Evolutionary conservation across 1,140 invertebrate species (phyloP), one percentile per base, ranked within the genome.

Genomic region (Aphidius gifuensis): DNA sequence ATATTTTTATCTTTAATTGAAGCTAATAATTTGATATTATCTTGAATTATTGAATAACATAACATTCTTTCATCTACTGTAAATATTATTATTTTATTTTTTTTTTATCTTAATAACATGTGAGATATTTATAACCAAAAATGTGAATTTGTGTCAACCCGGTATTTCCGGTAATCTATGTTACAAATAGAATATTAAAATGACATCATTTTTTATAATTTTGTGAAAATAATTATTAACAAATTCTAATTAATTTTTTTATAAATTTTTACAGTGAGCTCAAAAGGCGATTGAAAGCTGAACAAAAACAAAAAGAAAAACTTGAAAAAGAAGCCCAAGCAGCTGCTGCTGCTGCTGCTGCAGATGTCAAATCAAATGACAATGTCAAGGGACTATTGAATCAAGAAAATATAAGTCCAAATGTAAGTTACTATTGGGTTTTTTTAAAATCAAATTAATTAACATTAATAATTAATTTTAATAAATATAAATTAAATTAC

Each of bases 301-400:
- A 97, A 76, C 90, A 97, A 74, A 98, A 98, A 75, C 88, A 89
- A 7, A 92, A 96, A 75, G 93, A 96, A 73, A 97, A 97, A 76
- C 85, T 87, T n/a, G 92, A 93, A 75, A 97, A 96, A 72, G 86
- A 85, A 48, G 79, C 78, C 5, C 75, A 83, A 61, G 80, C 74
- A 58, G 71, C 78, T 56, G 75, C 79, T 42, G 71, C 78, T n/a
- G n/a, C n/a, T 57, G 74, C 79, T 43, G 70, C 70, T 58, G 72
- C 70, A 5, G 72, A 81, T 58, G 64, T 74, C 60, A 73, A 82
- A 55, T 74, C 73, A 57, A 74, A 75, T 54, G 46, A 74, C 21
- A 69, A 69, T 61, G 23, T 32, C 4, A 77, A 80, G 71, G 76
- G 81, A 60, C 82, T 83, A 64, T 69, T 81, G n/a, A 69, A 77